Evolutionary conservation across 2,888 invertebrate species (phyloP).

Genomic region (Ptychoptera albimana): DNA sequence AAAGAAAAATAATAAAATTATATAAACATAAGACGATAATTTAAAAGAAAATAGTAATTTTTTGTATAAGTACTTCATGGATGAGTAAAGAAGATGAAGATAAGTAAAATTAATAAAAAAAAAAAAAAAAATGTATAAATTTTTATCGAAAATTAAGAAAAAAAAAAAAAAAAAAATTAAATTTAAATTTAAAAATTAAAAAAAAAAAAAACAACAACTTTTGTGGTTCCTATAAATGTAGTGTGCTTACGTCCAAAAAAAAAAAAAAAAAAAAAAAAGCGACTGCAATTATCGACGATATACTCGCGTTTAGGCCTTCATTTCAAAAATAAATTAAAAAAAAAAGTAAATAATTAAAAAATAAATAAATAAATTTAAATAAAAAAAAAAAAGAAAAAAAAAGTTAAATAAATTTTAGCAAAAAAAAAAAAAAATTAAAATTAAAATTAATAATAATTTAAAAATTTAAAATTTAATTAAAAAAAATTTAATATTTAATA

Average conservation of each 20-base stretch:
- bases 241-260: conserved; percentile 20
- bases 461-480: conserved; percentile 2
- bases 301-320: conserved; percentile 51
- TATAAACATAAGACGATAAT: conserved; percentile 6
- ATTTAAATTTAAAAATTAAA: conserved; percentile 13
- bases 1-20: conserved; percentile 3
- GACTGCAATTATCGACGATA: conserved; percentile 42
- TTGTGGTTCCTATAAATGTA: conserved; percentile 20
- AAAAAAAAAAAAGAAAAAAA: conserved; percentile 14
- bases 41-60: conserved; percentile 5
- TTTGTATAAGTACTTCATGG: conserved; percentile 13
- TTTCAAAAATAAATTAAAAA: conserved; percentile 42
- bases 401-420: conserved; percentile 12
- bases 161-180: too few relatives aligned
- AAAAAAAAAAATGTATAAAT: conserved; percentile 9
- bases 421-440: conserved; percentile 12
- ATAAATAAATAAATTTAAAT: conserved; percentile 14
- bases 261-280: conserved; percentile 12
- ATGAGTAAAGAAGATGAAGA: conserved; percentile 21
- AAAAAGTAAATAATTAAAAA: conserved; percentile 33
- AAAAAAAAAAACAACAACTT: conserved; percentile 15
- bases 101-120: conserved; percentile 11
- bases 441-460: conserved; percentile 4
- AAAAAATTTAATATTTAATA: conserved; percentile 6
- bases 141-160: conserved; percentile 9